Conservation (phyloP, 2,797 vertebrate species). For the Sparus aurata region DNA sequence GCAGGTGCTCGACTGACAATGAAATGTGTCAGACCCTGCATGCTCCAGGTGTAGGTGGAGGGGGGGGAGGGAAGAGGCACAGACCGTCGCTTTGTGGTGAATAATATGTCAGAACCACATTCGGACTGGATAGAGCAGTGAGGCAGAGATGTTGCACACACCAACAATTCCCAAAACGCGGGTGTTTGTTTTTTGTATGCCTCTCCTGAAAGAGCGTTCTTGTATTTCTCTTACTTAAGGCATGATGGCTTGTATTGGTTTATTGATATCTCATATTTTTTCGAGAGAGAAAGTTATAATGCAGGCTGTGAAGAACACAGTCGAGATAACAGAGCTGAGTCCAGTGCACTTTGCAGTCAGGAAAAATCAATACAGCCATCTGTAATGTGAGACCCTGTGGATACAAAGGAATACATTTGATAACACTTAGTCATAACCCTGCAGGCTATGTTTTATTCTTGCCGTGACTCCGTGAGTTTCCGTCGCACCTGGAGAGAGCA, state of each 20-base stretch:
- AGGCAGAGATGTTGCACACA: constrained; percentile 47
- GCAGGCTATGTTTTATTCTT: constrained; percentile 74
- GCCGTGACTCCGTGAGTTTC: constrained; percentile 43
- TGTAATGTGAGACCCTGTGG: constrained; percentile 76
- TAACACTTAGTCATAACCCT: constrained; percentile 80
- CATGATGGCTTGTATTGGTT: constrained; percentile 22
- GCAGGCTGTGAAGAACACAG: constrained; percentile 49
- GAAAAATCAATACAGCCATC: constrained; percentile 77
- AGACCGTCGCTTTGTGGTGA: constrained; percentile 60
- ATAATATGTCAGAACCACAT: constrained; percentile 65
- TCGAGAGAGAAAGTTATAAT: constrained; percentile 43
- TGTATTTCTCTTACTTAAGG: constrained; percentile 12
- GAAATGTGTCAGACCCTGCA: constrained; percentile 73
- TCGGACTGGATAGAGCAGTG: constrained; percentile 48
- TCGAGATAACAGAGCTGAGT: constrained; percentile 53
- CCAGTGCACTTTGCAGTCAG: constrained; percentile 65
- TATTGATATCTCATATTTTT: constrained; percentile 61
- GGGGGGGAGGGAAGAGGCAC: constrained; percentile 56
- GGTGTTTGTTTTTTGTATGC: constrained; percentile 39
- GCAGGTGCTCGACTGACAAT: constrained; percentile 76
- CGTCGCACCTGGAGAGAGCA: constrained; percentile 70
- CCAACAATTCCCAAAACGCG: constrained; percentile 25
- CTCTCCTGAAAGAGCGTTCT: constrained; percentile 12
- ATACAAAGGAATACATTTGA: constrained; percentile 78
- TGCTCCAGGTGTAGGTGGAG: constrained; percentile 69